Evolutionary conservation across 2,113 vertebrate species (phyloP), one percentile per base, ranked within the genome.

Genomic region (Psophia crepitans): DNA sequence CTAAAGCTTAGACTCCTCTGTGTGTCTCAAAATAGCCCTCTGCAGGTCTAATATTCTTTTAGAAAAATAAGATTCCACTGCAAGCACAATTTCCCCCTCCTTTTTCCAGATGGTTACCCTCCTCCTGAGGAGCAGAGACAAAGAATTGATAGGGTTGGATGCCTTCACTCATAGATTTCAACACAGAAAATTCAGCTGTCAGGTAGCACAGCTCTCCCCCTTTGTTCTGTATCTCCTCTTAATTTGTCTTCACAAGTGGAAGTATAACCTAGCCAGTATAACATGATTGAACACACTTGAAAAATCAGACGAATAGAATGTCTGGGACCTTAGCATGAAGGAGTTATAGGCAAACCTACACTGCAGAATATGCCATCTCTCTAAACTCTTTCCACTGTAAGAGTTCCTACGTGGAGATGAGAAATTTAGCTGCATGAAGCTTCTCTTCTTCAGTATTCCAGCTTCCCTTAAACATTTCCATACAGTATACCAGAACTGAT

Each of bases 101-200:
- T 85, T 83, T 84, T 77, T 94, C 60, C 64, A 81, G 46, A 51
- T 84, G 64, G 56, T 83, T 95, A 87, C 37, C 20, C 14, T 74
- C 48, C 60, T 93, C 39, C 76, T 63, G 79, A 92, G 60, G 19
- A 84, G 28, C 22, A 65, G 35, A 91, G 53, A 66, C 23, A 71
- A 90, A 88, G 73, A 71, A 84, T 24, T 24, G 64, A 44, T 26
- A 93, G n/a, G 76, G 76, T 30, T 93, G 93, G 30, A 20, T 78
- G 66, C 79, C 43, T 90, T 86, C 84, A 86, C 64, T 89, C 68
- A 77, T 3, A 90, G 90, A 80, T 92, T 80, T 90, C 75, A 88
- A n/a, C 26, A 56, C 46, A 83, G 90, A 94, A 95, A 94, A 88
- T 90, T 74, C 79, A 71, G 12, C 79, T 93, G 68, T 63, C 76